Evolutionary conservation across 2,113 vertebrate species (phyloP).

Genomic region (Emydura subglobosa): DNA sequence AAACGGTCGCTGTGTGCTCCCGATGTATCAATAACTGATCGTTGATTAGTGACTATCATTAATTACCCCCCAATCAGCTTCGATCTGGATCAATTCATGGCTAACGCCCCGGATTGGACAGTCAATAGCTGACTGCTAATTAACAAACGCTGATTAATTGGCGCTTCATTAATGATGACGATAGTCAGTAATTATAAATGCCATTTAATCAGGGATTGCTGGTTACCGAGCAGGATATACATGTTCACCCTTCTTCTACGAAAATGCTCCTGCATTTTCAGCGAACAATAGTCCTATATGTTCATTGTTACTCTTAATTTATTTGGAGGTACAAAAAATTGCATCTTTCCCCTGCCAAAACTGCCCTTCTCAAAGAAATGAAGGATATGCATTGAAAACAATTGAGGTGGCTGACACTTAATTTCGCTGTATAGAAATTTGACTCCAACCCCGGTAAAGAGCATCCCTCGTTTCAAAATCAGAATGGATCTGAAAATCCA

Average conservation of each 20-base stretch:
- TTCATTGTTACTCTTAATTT: background rate
- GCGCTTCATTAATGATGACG: background rate
- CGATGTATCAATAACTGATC: background rate
- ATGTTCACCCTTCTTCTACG: background rate
- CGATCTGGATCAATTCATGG: background rate
- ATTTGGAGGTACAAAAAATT: background rate
- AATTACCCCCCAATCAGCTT: background rate
- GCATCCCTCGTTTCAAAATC: background rate
- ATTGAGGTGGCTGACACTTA: background rate
- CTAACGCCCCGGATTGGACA: background rate
- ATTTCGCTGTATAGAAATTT: background rate
- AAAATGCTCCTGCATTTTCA: background rate
- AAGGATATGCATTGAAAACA: background rate
- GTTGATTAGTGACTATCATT: background rate
- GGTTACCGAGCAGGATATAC: background rate
- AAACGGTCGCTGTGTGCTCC: background rate
- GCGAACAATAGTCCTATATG: background rate
- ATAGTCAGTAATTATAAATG: background rate
- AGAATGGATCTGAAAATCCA: background rate
- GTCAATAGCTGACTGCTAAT: background rate
- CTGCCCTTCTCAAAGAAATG: background rate
- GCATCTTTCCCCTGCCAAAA: background rate
- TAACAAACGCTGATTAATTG: background rate
- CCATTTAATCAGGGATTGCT: background rate
- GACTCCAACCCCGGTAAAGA: background rate